These are phyloP conservation scores for Hemaris fuciformis DNA, from an alignment of 2,888 invertebrate species.

Conservation along the genomic window DNA sequence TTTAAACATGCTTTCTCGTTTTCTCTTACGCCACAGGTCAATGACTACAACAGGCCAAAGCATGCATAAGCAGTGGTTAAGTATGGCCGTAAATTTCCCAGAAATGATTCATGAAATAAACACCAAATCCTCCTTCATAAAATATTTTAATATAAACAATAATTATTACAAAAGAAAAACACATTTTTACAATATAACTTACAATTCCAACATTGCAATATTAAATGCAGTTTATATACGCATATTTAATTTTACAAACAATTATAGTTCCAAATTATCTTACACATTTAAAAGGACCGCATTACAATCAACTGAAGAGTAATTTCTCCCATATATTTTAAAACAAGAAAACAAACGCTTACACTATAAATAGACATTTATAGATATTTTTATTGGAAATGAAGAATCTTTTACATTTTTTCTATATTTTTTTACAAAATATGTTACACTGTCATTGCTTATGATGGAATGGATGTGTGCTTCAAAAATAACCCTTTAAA, in stretches of 20 bases:
- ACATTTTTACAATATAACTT: constrained; percentile 57
- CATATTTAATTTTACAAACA: constrained; percentile 11
- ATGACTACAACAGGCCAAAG: too few relatives aligned
- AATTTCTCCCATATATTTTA: neutral
- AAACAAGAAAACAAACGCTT: neutral
- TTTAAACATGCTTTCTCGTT: too few relatives aligned
- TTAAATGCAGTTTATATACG: constrained; percentile 60
- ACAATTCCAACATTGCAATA: constrained; percentile 72
- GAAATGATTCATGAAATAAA: constrained; percentile 11
- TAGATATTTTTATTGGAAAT: constrained; percentile 4
- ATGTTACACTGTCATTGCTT: constrained; percentile 17
- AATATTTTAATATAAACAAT: constrained; percentile 81
- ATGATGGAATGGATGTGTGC: constrained; percentile 39
- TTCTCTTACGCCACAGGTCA: too few relatives aligned
- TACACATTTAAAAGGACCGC: neutral
- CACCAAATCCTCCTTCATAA: constrained; percentile 47
- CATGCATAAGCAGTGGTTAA: too few relatives aligned
- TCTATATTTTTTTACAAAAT: neutral
- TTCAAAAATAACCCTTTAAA: constrained; percentile 19
- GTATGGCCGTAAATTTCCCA: neutral
- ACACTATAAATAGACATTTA: neutral
- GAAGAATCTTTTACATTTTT: neutral
- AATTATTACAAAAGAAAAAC: constrained; percentile 69
- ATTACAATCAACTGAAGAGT: neutral
- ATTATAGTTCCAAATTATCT: neutral